Evolutionary conservation across 2,888 invertebrate species (phyloP).

Genomic region (Adineta ricciae): DNA sequence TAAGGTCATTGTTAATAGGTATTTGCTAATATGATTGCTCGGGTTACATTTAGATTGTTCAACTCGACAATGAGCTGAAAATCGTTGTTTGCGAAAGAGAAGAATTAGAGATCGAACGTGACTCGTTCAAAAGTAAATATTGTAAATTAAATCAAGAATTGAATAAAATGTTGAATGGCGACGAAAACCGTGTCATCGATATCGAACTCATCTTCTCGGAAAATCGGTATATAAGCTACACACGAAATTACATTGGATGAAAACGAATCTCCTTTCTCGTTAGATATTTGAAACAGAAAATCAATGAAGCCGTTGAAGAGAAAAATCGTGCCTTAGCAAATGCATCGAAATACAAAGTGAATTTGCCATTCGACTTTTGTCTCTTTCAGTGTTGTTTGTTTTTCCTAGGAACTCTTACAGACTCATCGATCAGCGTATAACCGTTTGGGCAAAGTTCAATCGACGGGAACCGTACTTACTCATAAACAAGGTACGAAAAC

Average conservation of each 20-base stretch:
- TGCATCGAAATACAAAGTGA: neutral
- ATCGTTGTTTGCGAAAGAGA: constrained; percentile 26
- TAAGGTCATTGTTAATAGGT: neutral
- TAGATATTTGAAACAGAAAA: neutral
- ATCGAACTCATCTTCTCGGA: neutral
- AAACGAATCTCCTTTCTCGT: neutral
- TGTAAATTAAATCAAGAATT: constrained; percentile 18
- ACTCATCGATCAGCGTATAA: neutral
- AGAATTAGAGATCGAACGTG: constrained; percentile 28
- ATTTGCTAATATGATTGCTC: neutral
- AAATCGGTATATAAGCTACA: neutral
- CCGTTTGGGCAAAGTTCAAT: neutral
- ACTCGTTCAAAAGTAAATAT: constrained; percentile 31
- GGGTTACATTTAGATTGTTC: neutral
- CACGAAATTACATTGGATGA: too few species aligned
- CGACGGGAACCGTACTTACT: neutral
- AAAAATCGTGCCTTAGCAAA: neutral
- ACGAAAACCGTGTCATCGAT: neutral
- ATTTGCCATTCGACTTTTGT: neutral
- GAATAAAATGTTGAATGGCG: neutral
- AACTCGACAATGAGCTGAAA: constrained; percentile 27
- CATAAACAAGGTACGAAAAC: neutral
- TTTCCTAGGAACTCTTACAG: neutral
- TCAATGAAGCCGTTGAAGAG: neutral
- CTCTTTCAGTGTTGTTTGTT: neutral